Percentiles rank a stretch among this genome's conserved stretches.
Evolutionary conservation across 2,888 invertebrate genomes (phyloP).

Genomic region (Aphelenchoides bicaudatus): DNA sequence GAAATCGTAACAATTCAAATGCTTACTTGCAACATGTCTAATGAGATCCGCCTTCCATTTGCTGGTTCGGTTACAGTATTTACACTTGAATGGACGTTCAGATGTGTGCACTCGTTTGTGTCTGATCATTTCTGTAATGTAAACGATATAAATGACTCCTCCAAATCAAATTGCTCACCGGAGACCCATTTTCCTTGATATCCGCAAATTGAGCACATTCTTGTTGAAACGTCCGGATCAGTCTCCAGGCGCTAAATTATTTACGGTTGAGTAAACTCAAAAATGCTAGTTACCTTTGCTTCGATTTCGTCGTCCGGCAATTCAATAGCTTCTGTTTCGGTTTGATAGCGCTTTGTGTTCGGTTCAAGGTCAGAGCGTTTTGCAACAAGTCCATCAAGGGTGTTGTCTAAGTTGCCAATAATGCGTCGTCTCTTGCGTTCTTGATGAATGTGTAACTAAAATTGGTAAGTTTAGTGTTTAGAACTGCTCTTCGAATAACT

Average conservation of each 20-base stretch:
- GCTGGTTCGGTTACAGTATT: conserved; percentile 63
- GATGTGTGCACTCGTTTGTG: conserved; percentile 63
- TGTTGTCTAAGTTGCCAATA: conserved; percentile 55
- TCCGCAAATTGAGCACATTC: conserved; percentile 60
- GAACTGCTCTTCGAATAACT: too few species aligned
- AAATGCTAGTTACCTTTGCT: conserved; percentile 38
- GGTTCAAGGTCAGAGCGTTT: conserved; percentile 50
- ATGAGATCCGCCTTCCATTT: conserved; percentile 65
- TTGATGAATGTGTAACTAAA: too few species aligned
- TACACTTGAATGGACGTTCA: conserved; percentile 64
- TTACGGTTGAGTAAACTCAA: conserved; percentile 15
- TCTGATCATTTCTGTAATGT: conserved; percentile 64
- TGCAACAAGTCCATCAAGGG: conserved; percentile 56
- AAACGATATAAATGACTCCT: too few species aligned
- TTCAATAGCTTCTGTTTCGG: conserved; percentile 60
- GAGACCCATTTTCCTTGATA: conserved; percentile 62
- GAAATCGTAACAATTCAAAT: neutral
- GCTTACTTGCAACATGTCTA: conserved; percentile 63
- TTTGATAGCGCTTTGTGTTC: conserved; percentile 50
- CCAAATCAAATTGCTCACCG: too few species aligned
- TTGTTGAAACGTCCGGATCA: conserved; percentile 59
- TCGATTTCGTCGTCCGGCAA: conserved; percentile 57
- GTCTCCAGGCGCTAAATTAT: conserved; percentile 50
- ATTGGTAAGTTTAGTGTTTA: too few species aligned
- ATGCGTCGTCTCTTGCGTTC: conserved; percentile 41